Base-by-base conservation (phyloP, 2,797 vertebrate genomes). In the Oreochromis mossambicus region DNA sequence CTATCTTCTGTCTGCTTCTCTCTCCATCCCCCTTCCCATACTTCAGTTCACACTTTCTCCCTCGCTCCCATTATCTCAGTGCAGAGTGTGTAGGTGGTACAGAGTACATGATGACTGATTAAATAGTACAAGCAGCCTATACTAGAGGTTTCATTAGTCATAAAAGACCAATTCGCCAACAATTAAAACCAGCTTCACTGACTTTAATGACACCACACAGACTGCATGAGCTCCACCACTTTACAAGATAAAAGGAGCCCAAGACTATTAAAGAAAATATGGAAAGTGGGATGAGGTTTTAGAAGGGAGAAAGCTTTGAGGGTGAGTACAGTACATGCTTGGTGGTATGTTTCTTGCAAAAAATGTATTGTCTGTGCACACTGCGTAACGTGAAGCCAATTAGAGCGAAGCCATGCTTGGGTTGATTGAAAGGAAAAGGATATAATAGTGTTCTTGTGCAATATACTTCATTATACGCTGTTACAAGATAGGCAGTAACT, bases 61-160 rank as follows among this genome's bases (percentile, higher is more conserved):
- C 46, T 77, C 54, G 36, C 79, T 84, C 66, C 79, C 76, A 77
- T 87, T 89, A 81, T 82, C 82, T 89, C 52, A 63, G 58, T 77
- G 52, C 58, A 77, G 85, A 92, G 88, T 92, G 83, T 92, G 90
- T 92, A 93, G 94, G 91, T 95, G 90, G 88, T 90, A 75, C 85
- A 14, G 87, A 89, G 87, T 92, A 92, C 92, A 95, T 83, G 90
- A 93, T 93, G 86, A 87, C 90, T 93, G 89, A 94, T 94, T 94
- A 95, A 93, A 95, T 92, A 92, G 88, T 91, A 92, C 92, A 92
- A 92, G 88, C 90, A 85, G 88, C 84, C 86, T 87, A 86, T 92
- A 92, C 77, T 66, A 82, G 84, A 89, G 89, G 86, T 90, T 93
- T 95, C 94, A 94, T 96, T 95, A 94, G 94, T 95, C 93, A 95